Evolutionary conservation across 2,113 vertebrate genomes (phyloP), one percentile per base, ranked within the genome.

Genomic region (Symphodus melops): DNA sequence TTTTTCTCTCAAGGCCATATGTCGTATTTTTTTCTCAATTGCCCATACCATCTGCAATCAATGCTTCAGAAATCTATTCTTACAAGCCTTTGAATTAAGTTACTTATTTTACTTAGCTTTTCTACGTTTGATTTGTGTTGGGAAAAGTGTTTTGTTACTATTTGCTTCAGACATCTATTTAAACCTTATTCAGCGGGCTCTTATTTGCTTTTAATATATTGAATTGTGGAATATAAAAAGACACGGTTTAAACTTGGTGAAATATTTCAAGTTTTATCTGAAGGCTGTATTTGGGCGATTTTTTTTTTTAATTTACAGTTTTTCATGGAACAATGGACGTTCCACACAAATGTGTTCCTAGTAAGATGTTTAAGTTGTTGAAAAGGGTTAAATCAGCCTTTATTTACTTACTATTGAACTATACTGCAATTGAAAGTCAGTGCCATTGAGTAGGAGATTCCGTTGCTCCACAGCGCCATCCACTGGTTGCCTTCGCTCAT

Each of bases 401-500:
- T 66, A 17, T 19, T 59, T 68, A 72, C 4, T 2, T 42, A 39
- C n/a, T 54, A 25, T 44, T 81, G 64, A 77, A 62, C 53, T 58
- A 14, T 5, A 77, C 56, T 41, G 48, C 42, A 12, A 10, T 44
- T 51, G 19, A 11, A 53, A 36, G 11, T 28, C 44, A 9, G n/a
- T 33, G 28, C 28, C 28, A 33, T 33, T 25, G 59, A 54, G 5
- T 28, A 48, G 42, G 20, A 55, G 6, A 19, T 33, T 59, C 14
- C n/a, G 12, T 8, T 79, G 73, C n/a, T 20, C 64, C 48, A 73
- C 19, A 73, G 82, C 85, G 85, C 90, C 92, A 59, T 37, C 91
- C 62, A 9, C 60, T 75, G 89, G 87, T 61, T 60, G 21, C 10
- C 36, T 21, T 53, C 17, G 46, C 21, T 77, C 64, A 54, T 6